phyloP scores from a whole-genome alignment of 2,888 invertebrate species.

The Pristionchus japonicus region DNA sequence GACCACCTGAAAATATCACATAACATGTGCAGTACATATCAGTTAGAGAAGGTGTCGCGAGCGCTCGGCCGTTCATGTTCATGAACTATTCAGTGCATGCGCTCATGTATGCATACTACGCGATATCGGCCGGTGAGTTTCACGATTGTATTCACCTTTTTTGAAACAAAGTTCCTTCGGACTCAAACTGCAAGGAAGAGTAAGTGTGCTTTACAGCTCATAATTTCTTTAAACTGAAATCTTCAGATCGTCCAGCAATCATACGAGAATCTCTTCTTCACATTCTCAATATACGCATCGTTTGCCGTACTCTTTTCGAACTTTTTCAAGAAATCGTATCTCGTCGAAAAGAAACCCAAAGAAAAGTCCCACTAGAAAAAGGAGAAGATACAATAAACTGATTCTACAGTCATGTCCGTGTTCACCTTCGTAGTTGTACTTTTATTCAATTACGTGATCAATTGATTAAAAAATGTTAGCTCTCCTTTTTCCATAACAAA shows the following conservation, averaged over 20 bases:
- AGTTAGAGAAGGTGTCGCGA: not conserved
- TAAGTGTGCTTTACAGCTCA: slow-evolving; percentile 45
- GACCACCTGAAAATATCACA: not conserved
- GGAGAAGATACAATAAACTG: too few relatives aligned
- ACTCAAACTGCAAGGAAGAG: slow-evolving; percentile 61
- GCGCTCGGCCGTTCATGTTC: slow-evolving; percentile 74
- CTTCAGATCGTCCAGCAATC: slow-evolving; percentile 58
- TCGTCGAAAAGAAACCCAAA: slow-evolving; percentile 55
- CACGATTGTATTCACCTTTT: slow-evolving; percentile 65
- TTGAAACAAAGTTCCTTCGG: slow-evolving; percentile 64
- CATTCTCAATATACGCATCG: slow-evolving; percentile 74
- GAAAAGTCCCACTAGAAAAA: not conserved
- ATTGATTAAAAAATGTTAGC: too few relatives aligned
- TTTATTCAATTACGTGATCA: too few relatives aligned
- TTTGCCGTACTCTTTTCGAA: slow-evolving; percentile 74
- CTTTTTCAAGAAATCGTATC: slow-evolving; percentile 74
- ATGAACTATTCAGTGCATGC: slow-evolving; percentile 79
- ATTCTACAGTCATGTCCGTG: too few relatives aligned
- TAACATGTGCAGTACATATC: too few relatives aligned
- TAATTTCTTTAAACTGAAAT: too few relatives aligned
- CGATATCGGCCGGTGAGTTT: slow-evolving; percentile 61
- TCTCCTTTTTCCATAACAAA: too few relatives aligned
- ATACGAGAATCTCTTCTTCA: slow-evolving; percentile 48
- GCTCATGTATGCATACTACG: slow-evolving; percentile 75
- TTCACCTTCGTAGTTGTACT: too few relatives aligned